Base-by-base conservation (phyloP, 2,113 vertebrate genomes). In the Falco punctatus region DNA sequence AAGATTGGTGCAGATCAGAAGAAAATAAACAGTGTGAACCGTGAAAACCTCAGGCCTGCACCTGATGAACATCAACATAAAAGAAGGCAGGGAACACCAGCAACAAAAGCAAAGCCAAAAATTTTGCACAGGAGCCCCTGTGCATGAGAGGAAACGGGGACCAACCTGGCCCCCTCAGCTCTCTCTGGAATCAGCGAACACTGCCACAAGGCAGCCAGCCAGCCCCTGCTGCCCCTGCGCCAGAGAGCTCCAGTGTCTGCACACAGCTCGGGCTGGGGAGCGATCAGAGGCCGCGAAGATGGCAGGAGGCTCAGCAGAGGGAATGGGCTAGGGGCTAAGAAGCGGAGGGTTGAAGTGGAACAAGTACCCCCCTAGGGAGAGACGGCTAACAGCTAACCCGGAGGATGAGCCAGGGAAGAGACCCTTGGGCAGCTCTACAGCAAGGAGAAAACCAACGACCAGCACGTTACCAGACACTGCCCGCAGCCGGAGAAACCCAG, bases 1-100 rank as follows among this genome's bases (percentile, higher is more conserved):
- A 98, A 96, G 96, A 98, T 95, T 61, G 98, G 97, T 98, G 98
- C 96, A 90, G 81, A 92, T 93, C 74, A 97, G 72, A 96, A 94
- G 88, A 96, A 95, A 94, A 92, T 82, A 97, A 95, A 95, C 95
- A 90, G 52, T 48, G 94, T 96, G 97, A 98, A 98, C 95, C 26
- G 51, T 94, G 96, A 92, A 94, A 95, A 86, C 86, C 51, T 44
- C 52, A 88, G 80, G 77, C 89, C 86, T 70, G 85, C 62, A 82
- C 57, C 62, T 54, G 69, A 80, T 18, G 44, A 84, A 87, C 90
- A 69, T 70, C 54, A 90, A 93, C 75, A 74, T 62, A 67, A 66
- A 80, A 92, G 61, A 24, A 38, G 59, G 74, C 71, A 81, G 61
- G 52, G 38, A 91, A 94, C 16, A 33, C 32, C 80, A 88, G 55